These are phyloP conservation scores for Habrosyne pyritoides DNA, from an alignment of 2,888 invertebrate genomes.

Conservation along the genomic window DNA sequence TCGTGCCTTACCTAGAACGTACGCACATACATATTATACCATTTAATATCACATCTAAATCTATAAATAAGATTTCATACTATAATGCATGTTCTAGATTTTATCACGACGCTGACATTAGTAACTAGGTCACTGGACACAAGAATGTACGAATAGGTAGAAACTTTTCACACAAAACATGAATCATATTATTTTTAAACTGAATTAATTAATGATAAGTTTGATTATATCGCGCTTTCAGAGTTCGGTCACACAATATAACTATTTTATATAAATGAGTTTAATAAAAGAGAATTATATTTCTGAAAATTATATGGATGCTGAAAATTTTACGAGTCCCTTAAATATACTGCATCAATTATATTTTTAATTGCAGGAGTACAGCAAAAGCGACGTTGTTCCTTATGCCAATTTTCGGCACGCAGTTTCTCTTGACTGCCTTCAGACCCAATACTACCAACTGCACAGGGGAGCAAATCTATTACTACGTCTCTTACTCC, in stretches of 20 bases:
- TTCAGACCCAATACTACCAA: constrained; percentile 78
- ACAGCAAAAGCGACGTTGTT: constrained; percentile 86
- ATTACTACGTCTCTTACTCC: constrained; percentile 83
- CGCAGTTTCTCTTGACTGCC: constrained; percentile 86
- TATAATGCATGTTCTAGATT: neutral
- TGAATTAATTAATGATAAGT: no score
- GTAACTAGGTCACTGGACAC: neutral
- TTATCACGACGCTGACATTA: neutral
- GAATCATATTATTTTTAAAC: no score
- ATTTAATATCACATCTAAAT: neutral
- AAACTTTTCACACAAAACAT: constrained; percentile 1
- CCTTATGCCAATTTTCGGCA: constrained; percentile 87
- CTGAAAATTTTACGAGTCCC: neutral
- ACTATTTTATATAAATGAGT: no score
- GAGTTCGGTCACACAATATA: no score
- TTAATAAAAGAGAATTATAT: no score
- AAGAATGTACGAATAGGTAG: constrained; percentile 5
- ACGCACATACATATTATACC: neutral
- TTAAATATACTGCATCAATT: neutral
- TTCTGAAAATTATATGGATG: no score
- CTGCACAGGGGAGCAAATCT: constrained; percentile 80
- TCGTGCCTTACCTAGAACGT: neutral
- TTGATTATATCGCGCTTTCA: no score
- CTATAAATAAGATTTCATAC: neutral
- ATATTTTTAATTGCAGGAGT: constrained; percentile 66